Conservation (phyloP, 2,797 vertebrate genomes). For the Molossus alvarezi region DNA sequence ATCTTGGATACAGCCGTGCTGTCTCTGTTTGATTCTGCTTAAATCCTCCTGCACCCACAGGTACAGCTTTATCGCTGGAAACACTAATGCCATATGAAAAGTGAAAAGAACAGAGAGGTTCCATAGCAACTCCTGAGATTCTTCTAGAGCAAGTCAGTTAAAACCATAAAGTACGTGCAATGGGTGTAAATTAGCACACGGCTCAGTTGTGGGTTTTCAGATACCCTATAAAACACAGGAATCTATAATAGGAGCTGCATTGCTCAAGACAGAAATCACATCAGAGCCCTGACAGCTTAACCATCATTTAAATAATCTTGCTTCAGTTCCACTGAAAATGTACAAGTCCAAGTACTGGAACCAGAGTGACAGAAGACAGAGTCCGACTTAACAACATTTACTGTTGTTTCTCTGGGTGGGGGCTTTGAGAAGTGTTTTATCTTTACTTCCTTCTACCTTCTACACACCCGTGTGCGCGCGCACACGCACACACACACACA, state of each 20-base stretch:
- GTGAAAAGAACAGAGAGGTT: constrained; percentile 90
- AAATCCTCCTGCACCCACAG: constrained; percentile 88
- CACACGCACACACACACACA: no score
- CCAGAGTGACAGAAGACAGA: constrained; percentile 70
- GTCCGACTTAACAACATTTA: constrained; percentile 75
- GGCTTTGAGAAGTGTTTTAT: background rate
- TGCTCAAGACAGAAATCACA: constrained; percentile 88
- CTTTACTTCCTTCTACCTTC: background rate
- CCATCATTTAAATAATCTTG: constrained; percentile 89
- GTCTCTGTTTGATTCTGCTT: constrained; percentile 88
- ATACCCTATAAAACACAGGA: constrained; percentile 88
- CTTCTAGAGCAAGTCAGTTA: constrained; percentile 90
- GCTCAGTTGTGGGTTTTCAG: constrained; percentile 86
- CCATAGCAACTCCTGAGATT: constrained; percentile 90
- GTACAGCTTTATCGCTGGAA: constrained; percentile 90
- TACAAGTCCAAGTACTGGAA: constrained; percentile 82
- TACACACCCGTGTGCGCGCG: no score
- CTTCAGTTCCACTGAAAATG: constrained; percentile 86
- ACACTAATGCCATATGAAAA: constrained; percentile 90
- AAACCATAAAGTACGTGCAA: constrained; percentile 88
- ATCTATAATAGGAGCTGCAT: constrained; percentile 87
- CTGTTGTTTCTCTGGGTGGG: constrained; percentile 49
- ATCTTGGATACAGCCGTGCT: constrained; percentile 84
- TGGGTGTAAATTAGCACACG: constrained; percentile 87
- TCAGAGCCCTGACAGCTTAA: constrained; percentile 87